These are phyloP conservation scores for Calliphora vicina DNA, from an alignment of 1,140 invertebrate species.

Conservation along the genomic window DNA sequence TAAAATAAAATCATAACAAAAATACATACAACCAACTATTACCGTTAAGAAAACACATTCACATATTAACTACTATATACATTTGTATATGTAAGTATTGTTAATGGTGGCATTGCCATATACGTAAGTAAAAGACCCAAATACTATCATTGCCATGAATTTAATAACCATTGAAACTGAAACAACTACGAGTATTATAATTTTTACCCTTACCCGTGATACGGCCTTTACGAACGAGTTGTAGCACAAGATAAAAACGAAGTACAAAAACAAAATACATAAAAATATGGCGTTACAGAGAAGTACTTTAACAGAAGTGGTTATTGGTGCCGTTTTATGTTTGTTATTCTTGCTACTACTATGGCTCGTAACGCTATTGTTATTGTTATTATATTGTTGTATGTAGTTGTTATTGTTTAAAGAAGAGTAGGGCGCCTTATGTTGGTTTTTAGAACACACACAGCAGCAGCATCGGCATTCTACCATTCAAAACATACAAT, in stretches of 20 bases:
- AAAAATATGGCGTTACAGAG: neutral
- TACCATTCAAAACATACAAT: neutral
- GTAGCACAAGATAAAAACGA: neutral
- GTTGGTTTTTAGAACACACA: neutral
- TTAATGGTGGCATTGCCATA: slow-evolving; percentile 2
- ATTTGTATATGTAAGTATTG: too few species aligned
- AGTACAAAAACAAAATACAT: neutral
- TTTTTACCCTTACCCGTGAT: too few species aligned
- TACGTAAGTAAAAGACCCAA: neutral
- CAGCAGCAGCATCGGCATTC: neutral
- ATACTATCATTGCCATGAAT: neutral
- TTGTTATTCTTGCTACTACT: neutral
- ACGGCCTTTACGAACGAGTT: neutral
- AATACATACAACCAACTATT: neutral
- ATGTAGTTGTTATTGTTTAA: slow-evolving; percentile 2
- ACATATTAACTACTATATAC: neutral
- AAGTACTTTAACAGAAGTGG: slow-evolving; percentile 14
- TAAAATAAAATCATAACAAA: neutral
- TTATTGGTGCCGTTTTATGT: slow-evolving; percentile 1
- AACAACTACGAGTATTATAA: neutral
- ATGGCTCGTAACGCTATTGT: too few species aligned
- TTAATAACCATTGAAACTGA: neutral
- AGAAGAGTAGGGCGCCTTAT: slow-evolving; percentile 1
- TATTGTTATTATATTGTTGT: slow-evolving; percentile 3
- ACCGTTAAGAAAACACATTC: slow-evolving; percentile 13